phyloP scores from a whole-genome alignment of 2,888 invertebrate genomes.

The Lochmaea crataegi region DNA sequence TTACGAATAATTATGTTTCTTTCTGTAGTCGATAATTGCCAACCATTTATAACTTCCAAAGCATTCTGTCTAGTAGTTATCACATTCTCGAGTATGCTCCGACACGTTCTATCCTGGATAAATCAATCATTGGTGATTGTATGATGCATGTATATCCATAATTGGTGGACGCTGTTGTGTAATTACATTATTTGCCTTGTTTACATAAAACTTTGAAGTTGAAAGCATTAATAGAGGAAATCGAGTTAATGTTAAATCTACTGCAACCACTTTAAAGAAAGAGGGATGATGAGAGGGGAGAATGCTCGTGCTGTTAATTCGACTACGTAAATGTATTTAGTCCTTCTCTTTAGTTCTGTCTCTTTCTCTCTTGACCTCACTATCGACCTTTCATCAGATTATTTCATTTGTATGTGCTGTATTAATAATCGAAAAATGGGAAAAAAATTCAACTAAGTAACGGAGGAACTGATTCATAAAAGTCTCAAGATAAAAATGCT shows the following conservation, averaged over 20 bases:
- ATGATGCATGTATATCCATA: neutral
- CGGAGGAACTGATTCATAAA: too few relatives aligned
- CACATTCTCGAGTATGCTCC: neutral
- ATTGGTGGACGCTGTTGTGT: conserved; percentile 6
- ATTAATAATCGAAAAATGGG: too few relatives aligned
- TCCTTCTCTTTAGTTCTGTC: neutral
- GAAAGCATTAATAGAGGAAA: neutral
- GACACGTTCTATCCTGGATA: neutral
- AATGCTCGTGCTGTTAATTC: neutral
- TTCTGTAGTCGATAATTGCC: neutral
- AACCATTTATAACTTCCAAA: neutral
- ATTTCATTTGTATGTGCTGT: too few relatives aligned
- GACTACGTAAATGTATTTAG: neutral
- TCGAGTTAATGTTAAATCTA: conserved; percentile 8
- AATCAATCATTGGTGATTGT: conserved; percentile 1
- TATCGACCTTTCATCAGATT: too few relatives aligned
- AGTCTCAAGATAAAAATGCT: too few relatives aligned
- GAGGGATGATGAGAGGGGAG: neutral
- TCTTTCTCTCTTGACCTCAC: neutral
- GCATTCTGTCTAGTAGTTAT: neutral
- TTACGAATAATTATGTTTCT: too few relatives aligned
- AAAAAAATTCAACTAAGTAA: too few relatives aligned
- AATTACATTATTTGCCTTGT: conserved; percentile 6
- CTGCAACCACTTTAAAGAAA: conserved; percentile 1
- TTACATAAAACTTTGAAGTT: conserved; percentile 1